phyloP scores from a whole-genome alignment of 2,797 vertebrate species.

The Psittacula echo region DNA sequence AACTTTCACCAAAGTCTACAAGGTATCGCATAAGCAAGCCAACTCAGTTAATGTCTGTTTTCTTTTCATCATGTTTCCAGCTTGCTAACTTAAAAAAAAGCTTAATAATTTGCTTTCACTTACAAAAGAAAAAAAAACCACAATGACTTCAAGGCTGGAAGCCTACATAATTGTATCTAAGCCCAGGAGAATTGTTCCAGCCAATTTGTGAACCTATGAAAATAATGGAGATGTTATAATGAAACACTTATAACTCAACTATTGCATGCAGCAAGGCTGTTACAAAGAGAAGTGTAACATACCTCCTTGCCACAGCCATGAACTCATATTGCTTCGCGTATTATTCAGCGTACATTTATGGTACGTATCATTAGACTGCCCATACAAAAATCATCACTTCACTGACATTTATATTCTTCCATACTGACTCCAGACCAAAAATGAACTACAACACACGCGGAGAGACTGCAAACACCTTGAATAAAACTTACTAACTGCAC shows the following conservation, averaged over 20 bases:
- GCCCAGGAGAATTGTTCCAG: background rate
- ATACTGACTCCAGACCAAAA: background rate
- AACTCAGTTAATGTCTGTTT: background rate
- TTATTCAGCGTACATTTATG: background rate
- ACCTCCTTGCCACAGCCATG: background rate
- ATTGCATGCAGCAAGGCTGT: background rate
- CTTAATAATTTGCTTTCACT: constrained; percentile 18
- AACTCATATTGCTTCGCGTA: background rate
- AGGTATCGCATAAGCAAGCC: background rate
- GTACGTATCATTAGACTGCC: background rate
- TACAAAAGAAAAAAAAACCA: background rate
- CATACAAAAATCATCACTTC: background rate
- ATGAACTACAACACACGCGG: background rate
- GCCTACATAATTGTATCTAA: background rate
- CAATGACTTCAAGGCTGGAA: background rate
- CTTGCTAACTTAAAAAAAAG: constrained; percentile 34
- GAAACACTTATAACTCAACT: background rate
- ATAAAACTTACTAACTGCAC: background rate
- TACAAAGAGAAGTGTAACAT: background rate
- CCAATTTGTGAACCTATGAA: constrained; percentile 12
- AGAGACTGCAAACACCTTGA: background rate
- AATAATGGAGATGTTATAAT: constrained; percentile 9
- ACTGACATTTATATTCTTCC: background rate
- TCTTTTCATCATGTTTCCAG: background rate
- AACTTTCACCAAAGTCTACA: background rate